Evolutionary conservation across 92 coral and sea anemone genomes (phyloP).

Genomic region (Muricea muricata): DNA sequence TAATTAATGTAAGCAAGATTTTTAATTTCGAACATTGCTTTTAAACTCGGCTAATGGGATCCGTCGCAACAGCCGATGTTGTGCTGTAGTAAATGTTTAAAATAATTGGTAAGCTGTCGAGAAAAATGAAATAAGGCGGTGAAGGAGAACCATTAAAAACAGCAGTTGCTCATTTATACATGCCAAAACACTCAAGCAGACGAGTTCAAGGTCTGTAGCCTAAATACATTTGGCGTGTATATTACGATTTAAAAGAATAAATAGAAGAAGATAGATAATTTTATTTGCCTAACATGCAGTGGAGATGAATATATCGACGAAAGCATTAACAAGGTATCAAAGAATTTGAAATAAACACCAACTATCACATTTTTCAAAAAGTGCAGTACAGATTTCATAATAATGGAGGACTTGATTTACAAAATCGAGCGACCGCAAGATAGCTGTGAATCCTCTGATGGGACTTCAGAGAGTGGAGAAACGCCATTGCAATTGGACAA

Average conservation of each 20-base stretch:
- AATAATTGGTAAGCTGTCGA: too few relatives aligned
- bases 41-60: not conserved
- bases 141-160: too few relatives aligned
- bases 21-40: not conserved
- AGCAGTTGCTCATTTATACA: not conserved
- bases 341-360: not conserved
- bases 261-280: not conserved
- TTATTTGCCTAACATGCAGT: too few relatives aligned
- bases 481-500: not conserved
- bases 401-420: not conserved
- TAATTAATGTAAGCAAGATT: not conserved
- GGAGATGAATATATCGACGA: too few relatives aligned
- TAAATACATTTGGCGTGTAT: not conserved
- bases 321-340: too few relatives aligned
- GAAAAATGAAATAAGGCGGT: too few relatives aligned
- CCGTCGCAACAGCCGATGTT: not conserved
- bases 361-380: not conserved
- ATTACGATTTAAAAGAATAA: not conserved
- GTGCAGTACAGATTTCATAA: not conserved
- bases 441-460: not conserved
- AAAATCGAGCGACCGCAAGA: conserved; percentile 15
- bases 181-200: too few relatives aligned
- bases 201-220: not conserved
- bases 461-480: not conserved
- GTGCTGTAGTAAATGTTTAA: too few relatives aligned